These are phyloP conservation scores for Zygogramma bicolorata DNA, from an alignment of 2,888 invertebrate species.

Conservation along the genomic window DNA sequence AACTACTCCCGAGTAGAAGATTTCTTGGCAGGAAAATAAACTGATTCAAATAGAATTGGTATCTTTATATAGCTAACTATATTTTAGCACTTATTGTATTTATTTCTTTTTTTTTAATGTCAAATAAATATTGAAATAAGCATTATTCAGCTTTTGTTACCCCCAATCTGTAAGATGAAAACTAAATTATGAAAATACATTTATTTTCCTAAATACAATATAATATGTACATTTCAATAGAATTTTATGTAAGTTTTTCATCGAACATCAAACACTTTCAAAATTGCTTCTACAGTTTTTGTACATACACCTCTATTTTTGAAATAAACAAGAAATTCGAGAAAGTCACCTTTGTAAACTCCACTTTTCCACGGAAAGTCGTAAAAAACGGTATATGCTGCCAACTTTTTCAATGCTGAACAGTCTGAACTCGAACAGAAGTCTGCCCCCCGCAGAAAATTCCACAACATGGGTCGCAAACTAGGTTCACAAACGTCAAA, in stretches of 20 bases:
- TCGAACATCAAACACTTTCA: constrained; percentile 27
- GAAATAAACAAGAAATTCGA: constrained; percentile 53
- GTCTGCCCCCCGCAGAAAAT: constrained; percentile 68
- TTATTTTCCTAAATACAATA: not conserved
- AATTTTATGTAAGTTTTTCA: no score
- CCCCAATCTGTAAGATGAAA: not conserved
- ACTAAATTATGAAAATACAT: constrained; percentile 23
- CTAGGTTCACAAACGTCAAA: constrained; percentile 71
- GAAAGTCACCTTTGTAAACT: constrained; percentile 56
- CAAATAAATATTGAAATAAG: constrained; percentile 50
- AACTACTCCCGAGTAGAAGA: constrained; percentile 8
- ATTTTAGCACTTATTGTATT: constrained; percentile 54
- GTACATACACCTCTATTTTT: constrained; percentile 32
- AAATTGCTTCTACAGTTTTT: constrained; percentile 40
- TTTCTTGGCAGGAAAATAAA: constrained; percentile 42
- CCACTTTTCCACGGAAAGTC: constrained; percentile 68
- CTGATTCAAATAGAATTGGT: constrained; percentile 40
- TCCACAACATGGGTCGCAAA: constrained; percentile 60
- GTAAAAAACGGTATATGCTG: constrained; percentile 71
- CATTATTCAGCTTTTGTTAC: not conserved
- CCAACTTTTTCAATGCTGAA: constrained; percentile 65
- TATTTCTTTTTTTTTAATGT: constrained; percentile 55
- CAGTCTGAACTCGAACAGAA: constrained; percentile 60
- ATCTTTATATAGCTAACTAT: constrained; percentile 50
- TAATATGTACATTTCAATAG: not conserved